Evolutionary conservation across 1,140 invertebrate species (phyloP).

Genomic region (Asbolus verrucosus): DNA sequence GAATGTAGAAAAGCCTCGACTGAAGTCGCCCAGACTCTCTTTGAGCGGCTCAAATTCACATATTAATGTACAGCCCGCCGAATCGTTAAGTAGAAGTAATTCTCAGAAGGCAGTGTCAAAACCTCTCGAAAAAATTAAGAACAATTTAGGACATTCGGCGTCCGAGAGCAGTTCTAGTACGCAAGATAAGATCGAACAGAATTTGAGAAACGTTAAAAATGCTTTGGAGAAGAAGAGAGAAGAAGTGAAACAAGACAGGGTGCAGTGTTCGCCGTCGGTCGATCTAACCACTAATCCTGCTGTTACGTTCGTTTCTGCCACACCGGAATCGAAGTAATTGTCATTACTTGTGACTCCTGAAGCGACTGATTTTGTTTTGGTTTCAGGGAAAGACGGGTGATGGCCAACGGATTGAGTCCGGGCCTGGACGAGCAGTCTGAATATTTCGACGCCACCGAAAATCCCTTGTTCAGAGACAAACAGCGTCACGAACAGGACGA

Average conservation of each 20-base stretch:
- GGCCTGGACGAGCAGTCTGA: conserved; percentile 64
- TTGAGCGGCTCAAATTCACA: conserved; percentile 44
- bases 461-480: conserved; percentile 60
- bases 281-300: conserved; percentile 62
- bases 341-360: no score
- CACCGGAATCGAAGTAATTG: conserved; percentile 58
- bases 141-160: conserved; percentile 55
- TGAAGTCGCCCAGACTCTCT: conserved; percentile 32
- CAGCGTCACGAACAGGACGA: conserved; percentile 59
- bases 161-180: conserved; percentile 61
- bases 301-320: conserved; percentile 60
- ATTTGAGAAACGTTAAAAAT: conserved; percentile 35
- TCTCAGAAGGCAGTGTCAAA: conserved; percentile 54
- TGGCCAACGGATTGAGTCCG: conserved; percentile 63
- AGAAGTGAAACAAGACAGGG: conserved; percentile 47
- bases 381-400: conserved; percentile 56
- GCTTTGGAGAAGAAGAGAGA: conserved; percentile 38
- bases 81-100: conserved; percentile 54
- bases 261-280: conserved; percentile 58
- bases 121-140: conserved; percentile 54
- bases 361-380: no score
- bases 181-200: conserved; percentile 40
- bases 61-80: conserved; percentile 53
- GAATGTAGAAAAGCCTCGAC: conserved; percentile 4
- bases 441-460: conserved; percentile 64